Conservation (phyloP, 2,113 vertebrate genomes). For the Prunella himalayana region DNA sequence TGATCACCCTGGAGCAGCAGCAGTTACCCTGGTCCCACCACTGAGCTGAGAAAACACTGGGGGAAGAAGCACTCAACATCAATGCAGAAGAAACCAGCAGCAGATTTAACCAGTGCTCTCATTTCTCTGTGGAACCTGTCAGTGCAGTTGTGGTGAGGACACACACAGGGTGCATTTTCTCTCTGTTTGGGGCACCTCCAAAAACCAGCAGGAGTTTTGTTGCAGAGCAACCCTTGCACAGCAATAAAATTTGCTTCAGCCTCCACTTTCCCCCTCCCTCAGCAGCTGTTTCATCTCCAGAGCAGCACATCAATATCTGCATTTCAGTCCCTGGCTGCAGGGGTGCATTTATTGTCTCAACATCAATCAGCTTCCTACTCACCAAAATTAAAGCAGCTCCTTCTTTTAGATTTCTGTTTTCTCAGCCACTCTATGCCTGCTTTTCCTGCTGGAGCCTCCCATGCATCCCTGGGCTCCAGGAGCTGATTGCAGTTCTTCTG, state of each 20-base stretch:
- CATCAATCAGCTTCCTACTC: not conserved
- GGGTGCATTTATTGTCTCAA: not conserved
- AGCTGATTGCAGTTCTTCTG: not conserved
- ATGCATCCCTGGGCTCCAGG: not conserved
- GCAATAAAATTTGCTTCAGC: not conserved
- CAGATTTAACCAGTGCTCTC: not conserved
- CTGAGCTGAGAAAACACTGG: not conserved
- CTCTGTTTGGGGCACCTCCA: not conserved
- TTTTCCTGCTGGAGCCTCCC: not conserved
- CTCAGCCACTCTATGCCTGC: not conserved
- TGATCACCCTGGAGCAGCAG: not conserved
- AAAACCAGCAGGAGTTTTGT: not conserved
- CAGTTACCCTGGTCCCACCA: too few relatives aligned
- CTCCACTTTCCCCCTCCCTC: not conserved
- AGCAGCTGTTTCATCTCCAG: not conserved
- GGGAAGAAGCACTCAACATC: not conserved
- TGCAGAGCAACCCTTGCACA: not conserved
- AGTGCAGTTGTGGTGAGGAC: fast-evolving
- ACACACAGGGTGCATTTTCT: not conserved
- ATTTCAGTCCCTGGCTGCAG: not conserved
- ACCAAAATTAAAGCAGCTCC: not conserved
- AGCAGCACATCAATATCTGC: not conserved
- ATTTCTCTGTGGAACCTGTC: not conserved
- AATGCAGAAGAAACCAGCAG: not conserved
- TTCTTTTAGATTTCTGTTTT: not conserved